Evolutionary conservation across 1,140 invertebrate genomes (phyloP), one percentile per base, ranked within the genome.

Genomic region (Bombus pyrosoma): DNA sequence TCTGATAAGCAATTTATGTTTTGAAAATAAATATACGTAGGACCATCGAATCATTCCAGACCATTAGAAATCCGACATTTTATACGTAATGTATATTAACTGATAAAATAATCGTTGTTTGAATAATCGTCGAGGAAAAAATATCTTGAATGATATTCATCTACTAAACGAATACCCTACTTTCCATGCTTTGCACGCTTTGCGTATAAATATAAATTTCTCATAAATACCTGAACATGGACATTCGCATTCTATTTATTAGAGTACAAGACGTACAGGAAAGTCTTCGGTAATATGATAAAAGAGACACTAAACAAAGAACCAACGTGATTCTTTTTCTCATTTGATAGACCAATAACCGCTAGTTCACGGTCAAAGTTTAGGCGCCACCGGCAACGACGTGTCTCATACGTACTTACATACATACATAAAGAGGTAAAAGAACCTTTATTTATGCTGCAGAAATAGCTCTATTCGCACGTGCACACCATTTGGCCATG

Each of bases 401-500:
- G 69, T 64, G 76, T 76, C 53, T 75, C 64, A 43, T 72, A 41
- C 66, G 69, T 47, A 43, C 25, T 62, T 18, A 34, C 1, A 32
- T 66, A n/a, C 53, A 43, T 62, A 57, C 66, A 64, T 39, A 32
- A 22, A 34, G n/a, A 34, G 59, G 74, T 39, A 32, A 43, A 66
- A 43, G 39, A 28, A 62, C 37, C 37, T 83, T 89, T 83, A 89
- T 90, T 89, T 85, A 87, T 81, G 81, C 6, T 64, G 79, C 89
- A 90, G 80, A 72, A 90, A 90, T 90, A 90, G 86, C 88, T 85
- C 74, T 87, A 86, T 89, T 90, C 89, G 83, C 89, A 92, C 90
- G 90, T 92, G 90, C 82, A 86, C 47, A 64, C 87, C 89, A 91
- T 91, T 92, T 92, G 91, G 89, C 90, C 81, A 83, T 32, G 81